Percentiles rank a stretch among this genome's conserved stretches.
Conservation (phyloP, 2,797 vertebrate species). For the Paratrypauchen microcephalus region DNA sequence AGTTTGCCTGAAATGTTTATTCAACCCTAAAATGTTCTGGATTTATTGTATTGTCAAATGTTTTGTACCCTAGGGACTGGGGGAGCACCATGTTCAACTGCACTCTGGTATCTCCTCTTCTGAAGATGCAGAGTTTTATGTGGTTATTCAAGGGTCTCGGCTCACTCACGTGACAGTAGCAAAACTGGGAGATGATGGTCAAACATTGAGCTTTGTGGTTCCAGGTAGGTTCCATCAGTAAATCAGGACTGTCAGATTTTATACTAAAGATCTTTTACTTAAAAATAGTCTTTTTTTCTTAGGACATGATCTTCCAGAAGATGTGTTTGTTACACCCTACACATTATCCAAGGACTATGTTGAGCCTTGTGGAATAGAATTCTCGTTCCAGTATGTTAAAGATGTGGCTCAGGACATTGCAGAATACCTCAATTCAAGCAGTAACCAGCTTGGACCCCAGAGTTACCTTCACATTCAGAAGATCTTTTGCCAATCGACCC, state of each 20-base stretch:
- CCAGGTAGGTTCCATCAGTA: constrained; percentile 60
- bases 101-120: constrained; percentile 25
- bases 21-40: not conserved
- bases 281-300: not conserved
- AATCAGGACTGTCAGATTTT: not conserved
- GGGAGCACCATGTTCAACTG: constrained; percentile 50
- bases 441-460: constrained; percentile 56
- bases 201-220: constrained; percentile 62
- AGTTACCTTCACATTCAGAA: constrained; percentile 77
- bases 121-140: constrained; percentile 63
- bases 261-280: not conserved
- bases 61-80: constrained; percentile 63
- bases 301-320: constrained; percentile 73
- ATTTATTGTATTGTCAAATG: not conserved
- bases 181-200: constrained; percentile 42
- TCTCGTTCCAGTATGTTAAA: constrained; percentile 72
- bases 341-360: constrained; percentile 28
- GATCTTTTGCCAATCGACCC: constrained; percentile 56
- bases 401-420: constrained; percentile 80
- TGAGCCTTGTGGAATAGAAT: constrained; percentile 28
- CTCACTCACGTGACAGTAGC: constrained; percentile 69
- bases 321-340: constrained; percentile 60
- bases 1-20: not conserved
- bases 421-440: constrained; percentile 70
- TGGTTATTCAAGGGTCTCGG: constrained; percentile 63